A percentile compares a stretch with the other conserved stretches of the same genome.
Conservation (phyloP, 2,113 vertebrate species). For the Stegostoma tigrinum region DNA sequence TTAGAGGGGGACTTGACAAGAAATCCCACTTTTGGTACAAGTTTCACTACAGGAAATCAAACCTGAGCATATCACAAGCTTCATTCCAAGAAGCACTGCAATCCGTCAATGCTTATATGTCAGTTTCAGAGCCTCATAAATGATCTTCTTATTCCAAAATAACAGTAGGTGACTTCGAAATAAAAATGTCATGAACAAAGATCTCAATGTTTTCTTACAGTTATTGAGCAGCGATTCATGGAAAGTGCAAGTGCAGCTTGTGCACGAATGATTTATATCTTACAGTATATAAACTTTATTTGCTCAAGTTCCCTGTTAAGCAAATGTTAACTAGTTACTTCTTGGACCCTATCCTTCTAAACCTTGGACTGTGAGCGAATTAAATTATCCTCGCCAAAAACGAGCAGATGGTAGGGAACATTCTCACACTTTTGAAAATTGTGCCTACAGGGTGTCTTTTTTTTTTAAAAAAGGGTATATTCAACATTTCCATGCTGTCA, state of each 20-base stretch:
- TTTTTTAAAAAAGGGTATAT: not conserved
- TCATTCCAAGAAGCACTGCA: not conserved
- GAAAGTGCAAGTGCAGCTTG: not conserved
- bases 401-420: not conserved
- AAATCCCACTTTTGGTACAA: not conserved
- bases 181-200: not conserved
- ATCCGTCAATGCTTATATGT: not conserved
- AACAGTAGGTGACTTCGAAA: not conserved
- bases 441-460: not conserved
- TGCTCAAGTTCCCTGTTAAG: not conserved
- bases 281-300: not conserved
- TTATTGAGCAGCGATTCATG: not conserved
- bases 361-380: not conserved
- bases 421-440: not conserved
- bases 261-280: not conserved
- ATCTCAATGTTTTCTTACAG: not conserved
- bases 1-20: not conserved
- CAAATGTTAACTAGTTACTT: not conserved
- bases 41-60: not conserved
- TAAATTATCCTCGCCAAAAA: not conserved
- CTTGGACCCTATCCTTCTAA: not conserved
- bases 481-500: not conserved
- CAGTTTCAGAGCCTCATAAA: not conserved
- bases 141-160: not conserved
- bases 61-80: not conserved